Conservation (phyloP, 1,140 invertebrate genomes). For the Anagrus nilaparvatae region DNA sequence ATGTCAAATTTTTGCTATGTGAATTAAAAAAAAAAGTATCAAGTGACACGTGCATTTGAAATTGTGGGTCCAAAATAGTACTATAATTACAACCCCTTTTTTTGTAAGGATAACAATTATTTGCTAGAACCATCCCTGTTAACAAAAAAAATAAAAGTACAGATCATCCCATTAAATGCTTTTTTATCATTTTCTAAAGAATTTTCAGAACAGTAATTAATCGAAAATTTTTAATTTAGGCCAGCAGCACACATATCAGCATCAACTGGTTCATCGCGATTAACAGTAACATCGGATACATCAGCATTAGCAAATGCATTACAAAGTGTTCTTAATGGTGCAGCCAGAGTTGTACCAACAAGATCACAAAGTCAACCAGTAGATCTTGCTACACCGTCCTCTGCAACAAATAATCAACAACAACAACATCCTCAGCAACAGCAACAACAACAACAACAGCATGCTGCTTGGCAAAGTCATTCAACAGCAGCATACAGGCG, state of each 20-base stretch:
- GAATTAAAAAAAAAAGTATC: too few relatives aligned
- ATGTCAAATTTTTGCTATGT: too few relatives aligned
- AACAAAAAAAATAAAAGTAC: too few relatives aligned
- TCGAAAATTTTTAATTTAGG: conserved; percentile 24
- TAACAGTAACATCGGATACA: conserved; percentile 35
- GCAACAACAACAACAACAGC: conserved; percentile 28
- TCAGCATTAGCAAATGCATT: conserved; percentile 35
- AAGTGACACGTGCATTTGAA: too few relatives aligned
- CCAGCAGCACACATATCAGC: conserved; percentile 31
- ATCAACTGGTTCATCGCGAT: conserved; percentile 34
- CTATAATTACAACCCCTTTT: too few relatives aligned
- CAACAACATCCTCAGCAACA: conserved; percentile 7
- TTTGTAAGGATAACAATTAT: too few relatives aligned
- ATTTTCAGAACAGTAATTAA: conserved; percentile 1
- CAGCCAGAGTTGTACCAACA: conserved; percentile 33
- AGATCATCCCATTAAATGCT: too few relatives aligned
- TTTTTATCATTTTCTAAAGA: too few relatives aligned
- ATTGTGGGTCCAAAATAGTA: too few relatives aligned
- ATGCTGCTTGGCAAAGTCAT: conserved; percentile 40
- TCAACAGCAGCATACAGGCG: conserved; percentile 37
- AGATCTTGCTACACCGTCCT: conserved; percentile 34
- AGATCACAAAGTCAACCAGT: conserved; percentile 44
- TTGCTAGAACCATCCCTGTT: too few relatives aligned
- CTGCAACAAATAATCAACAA: background rate
- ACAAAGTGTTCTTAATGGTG: conserved; percentile 34